These are phyloP conservation scores for Diaprepes abbreviatus DNA, from an alignment of 2,888 invertebrate genomes.

Conservation along the genomic window DNA sequence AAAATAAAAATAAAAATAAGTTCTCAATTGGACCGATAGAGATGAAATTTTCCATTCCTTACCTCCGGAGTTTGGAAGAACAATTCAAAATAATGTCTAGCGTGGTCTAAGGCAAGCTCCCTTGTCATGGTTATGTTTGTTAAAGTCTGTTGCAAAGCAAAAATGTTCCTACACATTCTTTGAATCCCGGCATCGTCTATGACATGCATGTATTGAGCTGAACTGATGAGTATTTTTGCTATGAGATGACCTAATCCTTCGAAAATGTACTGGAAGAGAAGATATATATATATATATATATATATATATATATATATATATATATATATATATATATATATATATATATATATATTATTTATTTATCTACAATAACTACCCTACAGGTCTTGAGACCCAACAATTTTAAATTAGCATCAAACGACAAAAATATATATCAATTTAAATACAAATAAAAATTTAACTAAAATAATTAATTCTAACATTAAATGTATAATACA, in stretches of 20 bases:
- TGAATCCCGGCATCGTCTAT: slow-evolving; percentile 88
- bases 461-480: too few relatives aligned
- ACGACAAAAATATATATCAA: too few relatives aligned
- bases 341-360: too few relatives aligned
- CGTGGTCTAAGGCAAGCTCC: slow-evolving; percentile 89
- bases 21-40: too few relatives aligned
- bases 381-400: too few relatives aligned
- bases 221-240: slow-evolving; percentile 84
- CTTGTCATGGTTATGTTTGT: slow-evolving; percentile 86
- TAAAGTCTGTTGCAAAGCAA: slow-evolving; percentile 87
- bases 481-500: too few relatives aligned
- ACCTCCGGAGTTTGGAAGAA: slow-evolving; percentile 87
- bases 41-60: slow-evolving; percentile 55
- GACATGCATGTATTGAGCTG: slow-evolving; percentile 82
- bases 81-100: slow-evolving; percentile 89
- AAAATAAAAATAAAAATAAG: slow-evolving; percentile 50
- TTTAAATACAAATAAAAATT: too few relatives aligned
- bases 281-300: too few relatives aligned
- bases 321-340: too few relatives aligned
- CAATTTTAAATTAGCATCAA: too few relatives aligned
- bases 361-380: too few relatives aligned
- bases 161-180: slow-evolving; percentile 87
- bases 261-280: slow-evolving; percentile 82
- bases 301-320: too few relatives aligned
- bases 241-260: slow-evolving; percentile 88